phyloP scores from a whole-genome alignment of 1,140 invertebrate species.

The Ceratosolen solmsi region DNA sequence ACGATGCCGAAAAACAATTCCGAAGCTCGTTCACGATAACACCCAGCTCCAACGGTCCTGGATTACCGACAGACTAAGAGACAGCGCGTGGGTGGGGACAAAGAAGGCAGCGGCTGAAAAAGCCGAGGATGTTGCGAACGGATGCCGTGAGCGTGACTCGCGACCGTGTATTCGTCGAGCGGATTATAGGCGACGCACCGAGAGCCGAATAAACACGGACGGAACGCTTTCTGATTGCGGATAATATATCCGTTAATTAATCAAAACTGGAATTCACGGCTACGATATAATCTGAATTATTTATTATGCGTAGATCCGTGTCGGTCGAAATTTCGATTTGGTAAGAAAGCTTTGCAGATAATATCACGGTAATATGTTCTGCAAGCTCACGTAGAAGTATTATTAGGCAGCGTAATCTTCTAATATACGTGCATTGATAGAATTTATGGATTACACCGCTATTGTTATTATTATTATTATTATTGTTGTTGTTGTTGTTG shows the following conservation, averaged over 20 bases:
- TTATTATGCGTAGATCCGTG: not conserved
- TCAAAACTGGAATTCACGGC: not conserved
- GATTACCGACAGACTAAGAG: not conserved
- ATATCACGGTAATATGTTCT: not conserved
- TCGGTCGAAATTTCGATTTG: not conserved
- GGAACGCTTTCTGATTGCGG: too few species aligned
- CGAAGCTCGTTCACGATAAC: not conserved
- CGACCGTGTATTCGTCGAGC: not conserved
- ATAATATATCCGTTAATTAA: not conserved
- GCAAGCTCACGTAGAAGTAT: not conserved
- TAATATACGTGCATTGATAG: too few species aligned
- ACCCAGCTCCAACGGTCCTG: not conserved
- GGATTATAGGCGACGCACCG: too few species aligned
- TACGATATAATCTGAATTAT: not conserved
- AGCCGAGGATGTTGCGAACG: not conserved
- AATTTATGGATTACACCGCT: too few species aligned
- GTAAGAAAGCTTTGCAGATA: not conserved
- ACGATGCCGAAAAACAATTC: conserved; percentile 46
- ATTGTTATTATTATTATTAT: too few species aligned
- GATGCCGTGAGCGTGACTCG: not conserved
- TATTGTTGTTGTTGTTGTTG: too few species aligned
- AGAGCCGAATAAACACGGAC: too few species aligned
- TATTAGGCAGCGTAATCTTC: not conserved
- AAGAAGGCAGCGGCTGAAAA: not conserved
- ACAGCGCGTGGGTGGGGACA: not conserved